phyloP scores from a whole-genome alignment of 2,113 vertebrate genomes.

The Corvus moneduloides region DNA sequence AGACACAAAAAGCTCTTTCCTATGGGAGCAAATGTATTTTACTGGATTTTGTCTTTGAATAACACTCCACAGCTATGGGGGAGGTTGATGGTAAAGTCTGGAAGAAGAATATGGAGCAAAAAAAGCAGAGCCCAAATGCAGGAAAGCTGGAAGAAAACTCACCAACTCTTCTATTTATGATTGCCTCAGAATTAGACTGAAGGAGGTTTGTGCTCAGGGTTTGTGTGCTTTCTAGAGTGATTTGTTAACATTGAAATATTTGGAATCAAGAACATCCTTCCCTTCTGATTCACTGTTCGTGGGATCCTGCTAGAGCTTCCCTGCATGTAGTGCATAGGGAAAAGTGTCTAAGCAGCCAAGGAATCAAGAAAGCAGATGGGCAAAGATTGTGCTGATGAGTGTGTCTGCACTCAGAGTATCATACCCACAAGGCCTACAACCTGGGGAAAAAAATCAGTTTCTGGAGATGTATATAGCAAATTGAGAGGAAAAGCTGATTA shows the following conservation, averaged over 20 bases:
- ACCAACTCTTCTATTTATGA: rapidly evolving
- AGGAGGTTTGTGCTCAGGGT: not conserved
- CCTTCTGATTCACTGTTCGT: not conserved
- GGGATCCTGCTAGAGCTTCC: not conserved
- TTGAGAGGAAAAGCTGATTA: not conserved
- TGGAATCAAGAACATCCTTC: not conserved
- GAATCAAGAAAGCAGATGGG: not conserved
- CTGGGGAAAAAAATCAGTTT: not conserved
- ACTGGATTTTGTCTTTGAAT: not conserved
- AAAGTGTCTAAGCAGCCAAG: not conserved
- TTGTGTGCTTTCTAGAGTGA: not conserved
- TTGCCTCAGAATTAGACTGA: not conserved
- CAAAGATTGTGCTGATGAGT: not conserved
- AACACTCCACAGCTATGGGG: not conserved
- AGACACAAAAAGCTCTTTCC: not conserved
- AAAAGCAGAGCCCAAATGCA: not conserved
- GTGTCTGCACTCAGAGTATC: not conserved
- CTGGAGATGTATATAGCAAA: not conserved
- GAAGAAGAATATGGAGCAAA: not conserved
- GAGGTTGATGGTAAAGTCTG: not conserved
- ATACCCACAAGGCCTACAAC: not conserved
- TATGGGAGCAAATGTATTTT: not conserved
- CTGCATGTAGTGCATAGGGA: not conserved
- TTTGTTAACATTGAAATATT: not conserved
- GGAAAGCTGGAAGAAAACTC: not conserved